These are phyloP conservation scores for Tupaia tana DNA, from an alignment of 2,113 vertebrate genomes.

Conservation along the genomic window DNA sequence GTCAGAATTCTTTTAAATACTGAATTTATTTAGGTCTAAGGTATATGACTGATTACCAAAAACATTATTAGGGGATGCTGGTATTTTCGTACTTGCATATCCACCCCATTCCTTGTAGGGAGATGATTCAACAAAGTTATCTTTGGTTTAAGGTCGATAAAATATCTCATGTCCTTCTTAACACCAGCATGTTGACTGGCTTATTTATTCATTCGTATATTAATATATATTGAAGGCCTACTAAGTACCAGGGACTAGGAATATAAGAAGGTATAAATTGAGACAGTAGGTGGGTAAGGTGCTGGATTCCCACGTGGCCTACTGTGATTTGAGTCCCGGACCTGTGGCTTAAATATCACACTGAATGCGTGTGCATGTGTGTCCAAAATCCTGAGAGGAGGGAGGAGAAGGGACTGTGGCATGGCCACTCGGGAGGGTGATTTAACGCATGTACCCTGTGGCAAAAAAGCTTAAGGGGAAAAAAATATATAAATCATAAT, in stretches of 20 bases:
- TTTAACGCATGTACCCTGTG: no score
- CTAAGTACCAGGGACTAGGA: not conserved
- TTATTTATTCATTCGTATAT: not conserved
- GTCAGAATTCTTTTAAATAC: not conserved
- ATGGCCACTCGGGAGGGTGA: no score
- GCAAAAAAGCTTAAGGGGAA: not conserved
- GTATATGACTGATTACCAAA: not conserved
- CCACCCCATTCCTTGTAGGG: not conserved
- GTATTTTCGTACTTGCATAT: not conserved
- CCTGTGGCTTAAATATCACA: no score
- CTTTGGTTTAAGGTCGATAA: not conserved
- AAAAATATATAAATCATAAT: not conserved
- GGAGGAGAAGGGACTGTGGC: no score
- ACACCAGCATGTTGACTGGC: not conserved
- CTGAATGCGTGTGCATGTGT: no score
- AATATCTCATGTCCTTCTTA: not conserved
- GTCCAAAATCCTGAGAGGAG: no score
- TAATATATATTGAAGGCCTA: not conserved
- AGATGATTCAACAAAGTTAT: not conserved
- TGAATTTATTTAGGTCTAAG: not conserved
- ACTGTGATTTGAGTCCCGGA: no score
- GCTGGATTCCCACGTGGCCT: no score
- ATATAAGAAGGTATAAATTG: not conserved
- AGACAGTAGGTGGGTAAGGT: no score
- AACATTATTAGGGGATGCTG: not conserved